phyloP scores from a whole-genome alignment of 2,888 invertebrate genomes.

The Callimorpha dominula region DNA sequence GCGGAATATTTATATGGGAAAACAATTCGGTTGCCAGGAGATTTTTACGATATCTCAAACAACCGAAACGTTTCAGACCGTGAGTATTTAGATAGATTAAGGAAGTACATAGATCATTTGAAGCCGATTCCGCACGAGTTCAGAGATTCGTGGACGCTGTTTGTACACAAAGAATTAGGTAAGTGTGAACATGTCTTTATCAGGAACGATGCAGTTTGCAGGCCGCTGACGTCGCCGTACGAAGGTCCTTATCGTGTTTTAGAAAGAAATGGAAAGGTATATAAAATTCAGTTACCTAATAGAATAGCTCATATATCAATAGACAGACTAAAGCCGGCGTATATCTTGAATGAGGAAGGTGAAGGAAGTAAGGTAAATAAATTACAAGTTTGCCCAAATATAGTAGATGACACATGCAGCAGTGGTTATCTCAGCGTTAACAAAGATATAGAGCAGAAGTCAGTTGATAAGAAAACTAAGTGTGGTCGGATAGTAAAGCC shows the following conservation, averaged over 20 bases:
- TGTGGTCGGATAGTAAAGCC: neutral
- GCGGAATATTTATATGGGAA: too few species aligned
- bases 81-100: conserved; percentile 1
- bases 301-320: conserved; percentile 1
- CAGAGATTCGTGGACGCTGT: neutral
- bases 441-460: conserved; percentile 10
- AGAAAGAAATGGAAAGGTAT: neutral
- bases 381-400: neutral
- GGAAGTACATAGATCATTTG: neutral
- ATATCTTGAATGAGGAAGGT: conserved; percentile 3
- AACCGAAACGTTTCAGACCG: conserved; percentile 3
- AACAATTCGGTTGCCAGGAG: conserved; percentile 1
- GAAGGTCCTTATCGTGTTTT: neutral
- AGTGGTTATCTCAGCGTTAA: too few species aligned
- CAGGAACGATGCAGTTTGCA: neutral
- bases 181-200: neutral
- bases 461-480: conserved; percentile 1
- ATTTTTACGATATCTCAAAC: conserved; percentile 1
- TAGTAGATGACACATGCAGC: neutral
- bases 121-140: neutral
- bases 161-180: neutral
- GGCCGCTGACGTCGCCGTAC: neutral
- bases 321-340: conserved; percentile 1
- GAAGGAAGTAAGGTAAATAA: neutral
- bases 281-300: neutral